phyloP scores from a whole-genome alignment of 2,113 vertebrate species.

The Irena cyanogastra region DNA sequence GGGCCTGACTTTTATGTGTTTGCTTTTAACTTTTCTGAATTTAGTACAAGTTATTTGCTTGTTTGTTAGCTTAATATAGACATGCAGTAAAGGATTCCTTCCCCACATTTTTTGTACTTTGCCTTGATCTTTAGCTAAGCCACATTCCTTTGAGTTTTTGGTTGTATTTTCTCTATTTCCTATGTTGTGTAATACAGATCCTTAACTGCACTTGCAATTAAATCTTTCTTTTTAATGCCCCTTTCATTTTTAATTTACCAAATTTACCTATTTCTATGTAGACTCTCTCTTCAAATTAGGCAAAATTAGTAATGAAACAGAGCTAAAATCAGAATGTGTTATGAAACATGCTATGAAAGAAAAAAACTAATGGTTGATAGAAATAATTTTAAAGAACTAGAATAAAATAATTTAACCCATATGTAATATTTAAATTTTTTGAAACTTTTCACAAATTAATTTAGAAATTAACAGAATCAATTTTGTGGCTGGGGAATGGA shows the following conservation, averaged over 20 bases:
- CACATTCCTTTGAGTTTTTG: background rate
- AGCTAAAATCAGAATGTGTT: background rate
- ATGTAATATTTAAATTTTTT: background rate
- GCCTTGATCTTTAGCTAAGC: background rate
- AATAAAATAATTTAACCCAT: background rate
- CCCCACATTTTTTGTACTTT: background rate
- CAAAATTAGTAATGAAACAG: background rate
- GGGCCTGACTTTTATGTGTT: background rate
- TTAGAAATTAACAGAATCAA: background rate
- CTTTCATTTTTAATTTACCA: background rate
- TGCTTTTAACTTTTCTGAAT: background rate
- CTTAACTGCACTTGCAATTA: background rate
- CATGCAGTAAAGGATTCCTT: background rate
- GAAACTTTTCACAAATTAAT: background rate
- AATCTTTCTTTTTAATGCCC: background rate
- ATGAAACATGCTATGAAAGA: background rate
- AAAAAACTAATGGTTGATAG: background rate
- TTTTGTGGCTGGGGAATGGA: background rate
- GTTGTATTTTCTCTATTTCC: background rate
- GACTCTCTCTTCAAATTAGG: background rate
- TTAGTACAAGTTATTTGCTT: background rate
- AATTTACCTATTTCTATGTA: background rate
- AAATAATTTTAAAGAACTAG: background rate
- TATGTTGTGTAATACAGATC: background rate
- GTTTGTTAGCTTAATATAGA: background rate